Base-by-base conservation (phyloP, 2,797 vertebrate species). In the Chelon auratus region DNA sequence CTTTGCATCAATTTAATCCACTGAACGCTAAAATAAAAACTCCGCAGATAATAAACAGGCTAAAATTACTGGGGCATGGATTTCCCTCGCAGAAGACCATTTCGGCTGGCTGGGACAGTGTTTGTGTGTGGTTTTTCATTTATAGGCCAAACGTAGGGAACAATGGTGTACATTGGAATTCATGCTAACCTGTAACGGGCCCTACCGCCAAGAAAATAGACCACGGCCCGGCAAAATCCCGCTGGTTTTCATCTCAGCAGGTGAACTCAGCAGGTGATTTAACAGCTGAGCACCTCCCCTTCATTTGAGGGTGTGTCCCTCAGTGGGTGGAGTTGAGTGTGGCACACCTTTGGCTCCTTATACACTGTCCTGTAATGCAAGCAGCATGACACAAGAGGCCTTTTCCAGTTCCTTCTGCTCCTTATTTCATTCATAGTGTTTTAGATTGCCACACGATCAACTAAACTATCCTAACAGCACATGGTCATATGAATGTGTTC, bases 241-340 rank as follows among this genome's bases (percentile, higher is more conserved):
- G 45, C 45, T 47, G 45, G 45, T 18, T 47, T 47, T n/a, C 45
- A 47, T 18, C 15, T n/a, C 17, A 47, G 10, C 45, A 20, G 5
- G 9, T 47, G 39, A 67, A 37, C 43, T 64, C 8, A 36, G 24
- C n/a, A 58, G 43, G 52, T 51, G 30, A 42, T 62, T 77, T 26
- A 60, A 42, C 9, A 37, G 50, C 36, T 17, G 0, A 62, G 26
- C 4, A 26, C 54, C 55, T 33, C 43, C 51, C 56, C 69, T 62
- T 18, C 53, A 26, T 5, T 22, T 13, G 9, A 12, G 30, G 70
- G 57, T 68, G 56, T 55, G 66, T 36, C 37, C 0, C 0, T 60
- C 11, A 52, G 60, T 78, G 57, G 77, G 77, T 45, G 74, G 74
- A 51, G 68, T 37, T 39, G 9, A 20, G 18, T 18, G 18, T 42